These are phyloP conservation scores for Aeoliscus strigatus DNA, from an alignment of 2,797 vertebrate genomes.

Conservation along the genomic window DNA sequence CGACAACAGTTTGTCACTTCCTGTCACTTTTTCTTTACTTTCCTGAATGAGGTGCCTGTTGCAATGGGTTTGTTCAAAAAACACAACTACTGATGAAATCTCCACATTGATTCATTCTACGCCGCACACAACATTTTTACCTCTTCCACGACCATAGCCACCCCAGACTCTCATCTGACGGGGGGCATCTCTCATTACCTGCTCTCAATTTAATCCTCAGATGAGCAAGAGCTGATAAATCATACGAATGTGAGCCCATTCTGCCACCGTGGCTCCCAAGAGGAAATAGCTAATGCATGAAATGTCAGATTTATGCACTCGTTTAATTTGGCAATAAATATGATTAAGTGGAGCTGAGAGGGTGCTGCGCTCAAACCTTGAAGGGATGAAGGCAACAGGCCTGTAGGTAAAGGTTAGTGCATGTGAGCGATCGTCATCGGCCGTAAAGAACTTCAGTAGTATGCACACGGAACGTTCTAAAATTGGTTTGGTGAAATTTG, in stretches of 20 bases:
- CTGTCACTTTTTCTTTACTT: conserved; percentile 29
- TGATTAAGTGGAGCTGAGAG: conserved; percentile 50
- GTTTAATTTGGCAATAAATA: conserved; percentile 55
- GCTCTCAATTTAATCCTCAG: conserved; percentile 26
- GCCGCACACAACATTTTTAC: conserved; percentile 4
- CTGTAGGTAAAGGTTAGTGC: conserved; percentile 25
- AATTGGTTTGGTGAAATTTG: too few species aligned
- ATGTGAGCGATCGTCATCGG: conserved; percentile 12
- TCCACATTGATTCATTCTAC: too few species aligned
- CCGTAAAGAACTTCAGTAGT: conserved; percentile 17
- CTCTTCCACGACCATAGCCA: not conserved
- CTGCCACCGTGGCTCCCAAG: conserved; percentile 22
- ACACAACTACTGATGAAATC: conserved; percentile 3
- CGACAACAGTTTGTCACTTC: conserved; percentile 15
- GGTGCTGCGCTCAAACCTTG: conserved; percentile 34
- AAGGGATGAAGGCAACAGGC: conserved; percentile 19
- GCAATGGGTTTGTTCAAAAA: conserved; percentile 13
- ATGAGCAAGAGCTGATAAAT: conserved; percentile 29
- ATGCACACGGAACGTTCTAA: too few species aligned
- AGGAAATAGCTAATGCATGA: conserved; percentile 40
- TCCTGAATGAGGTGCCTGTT: conserved; percentile 15
- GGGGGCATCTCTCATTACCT: conserved; percentile 15
- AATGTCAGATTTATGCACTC: conserved; percentile 47
- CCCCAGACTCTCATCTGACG: conserved; percentile 4
- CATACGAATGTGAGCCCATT: conserved; percentile 16